Evolutionary conservation across 2,113 vertebrate genomes (phyloP).

Genomic region (Dascyllus trimaculatus): DNA sequence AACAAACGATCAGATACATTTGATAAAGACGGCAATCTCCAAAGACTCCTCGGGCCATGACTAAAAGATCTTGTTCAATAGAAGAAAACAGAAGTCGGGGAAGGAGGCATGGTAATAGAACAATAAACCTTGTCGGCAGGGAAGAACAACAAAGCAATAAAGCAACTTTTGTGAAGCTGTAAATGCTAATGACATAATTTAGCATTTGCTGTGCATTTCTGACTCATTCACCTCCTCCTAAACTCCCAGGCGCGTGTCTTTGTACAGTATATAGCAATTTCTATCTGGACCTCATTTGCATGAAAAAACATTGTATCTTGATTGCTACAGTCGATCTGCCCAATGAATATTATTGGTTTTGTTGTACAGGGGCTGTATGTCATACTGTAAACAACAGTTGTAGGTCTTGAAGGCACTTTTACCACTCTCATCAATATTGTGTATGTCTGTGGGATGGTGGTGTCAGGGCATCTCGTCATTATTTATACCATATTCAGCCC

Average conservation of each 20-base stretch:
- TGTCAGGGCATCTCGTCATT: background rate
- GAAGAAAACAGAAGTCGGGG: background rate
- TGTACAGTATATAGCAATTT: constrained; percentile 4
- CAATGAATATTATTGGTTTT: background rate
- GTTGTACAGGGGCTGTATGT: background rate
- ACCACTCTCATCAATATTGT: background rate
- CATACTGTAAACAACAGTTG: background rate
- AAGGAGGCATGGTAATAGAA: constrained; percentile 25
- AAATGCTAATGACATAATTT: constrained; percentile 49
- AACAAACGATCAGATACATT: constrained; percentile 52
- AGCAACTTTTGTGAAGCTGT: constrained; percentile 47
- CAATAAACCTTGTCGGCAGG: constrained; percentile 37
- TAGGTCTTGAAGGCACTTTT: background rate
- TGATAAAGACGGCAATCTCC: constrained; percentile 60
- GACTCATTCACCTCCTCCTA: background rate
- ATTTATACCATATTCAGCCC: background rate
- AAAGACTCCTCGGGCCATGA: constrained; percentile 52
- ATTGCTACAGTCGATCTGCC: constrained; percentile 17
- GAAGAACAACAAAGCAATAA: constrained; percentile 51
- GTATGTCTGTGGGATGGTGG: background rate
- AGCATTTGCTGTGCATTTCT: constrained; percentile 27
- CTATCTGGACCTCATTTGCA: constrained; percentile 33
- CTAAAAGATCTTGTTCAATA: constrained; percentile 52
- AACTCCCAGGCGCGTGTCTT: constrained; percentile 6
- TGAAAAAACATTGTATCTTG: constrained; percentile 21